A percentile compares a stretch with the other conserved stretches of the same genome.
phyloP scores from a whole-genome alignment of 2,888 invertebrate species.

The Heliconius hortense region DNA sequence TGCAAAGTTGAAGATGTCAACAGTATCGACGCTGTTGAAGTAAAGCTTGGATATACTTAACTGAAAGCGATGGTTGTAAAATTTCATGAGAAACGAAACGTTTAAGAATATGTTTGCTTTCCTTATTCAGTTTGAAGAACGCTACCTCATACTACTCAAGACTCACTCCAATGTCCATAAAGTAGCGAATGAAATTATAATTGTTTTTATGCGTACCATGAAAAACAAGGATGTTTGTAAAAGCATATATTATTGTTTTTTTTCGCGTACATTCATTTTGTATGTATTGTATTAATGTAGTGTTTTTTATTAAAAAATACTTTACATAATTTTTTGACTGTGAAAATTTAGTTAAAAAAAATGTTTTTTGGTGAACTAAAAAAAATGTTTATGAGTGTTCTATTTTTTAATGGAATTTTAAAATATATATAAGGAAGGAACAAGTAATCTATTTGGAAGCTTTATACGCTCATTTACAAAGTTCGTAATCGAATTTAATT shows the following conservation, averaged over 20 bases:
- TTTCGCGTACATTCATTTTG: not conserved
- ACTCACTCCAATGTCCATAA: too few relatives aligned
- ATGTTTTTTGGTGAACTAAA: too few relatives aligned
- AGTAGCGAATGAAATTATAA: too few relatives aligned
- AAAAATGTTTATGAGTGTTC: not conserved
- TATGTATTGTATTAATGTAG: not conserved
- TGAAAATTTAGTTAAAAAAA: too few relatives aligned
- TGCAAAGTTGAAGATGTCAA: not conserved
- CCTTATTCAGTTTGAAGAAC: not conserved
- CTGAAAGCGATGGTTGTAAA: not conserved
- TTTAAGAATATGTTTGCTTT: not conserved
- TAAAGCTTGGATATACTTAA: not conserved
- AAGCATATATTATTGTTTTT: not conserved
- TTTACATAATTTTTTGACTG: not conserved
- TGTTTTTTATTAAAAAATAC: not conserved
- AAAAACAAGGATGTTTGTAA: too few relatives aligned
- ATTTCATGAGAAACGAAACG: not conserved
- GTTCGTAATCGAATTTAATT: slow-evolving; percentile 77
- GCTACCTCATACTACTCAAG: not conserved
- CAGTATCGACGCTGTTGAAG: not conserved
- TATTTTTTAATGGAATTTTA: not conserved
- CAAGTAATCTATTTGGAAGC: slow-evolving; percentile 3
- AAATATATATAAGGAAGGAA: not conserved
- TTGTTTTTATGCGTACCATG: too few relatives aligned
- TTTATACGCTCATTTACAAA: slow-evolving; percentile 60